Evolutionary conservation across 2,888 invertebrate species (phyloP), one percentile per base, ranked within the genome.

Genomic region (Glaucopsyche alexis): DNA sequence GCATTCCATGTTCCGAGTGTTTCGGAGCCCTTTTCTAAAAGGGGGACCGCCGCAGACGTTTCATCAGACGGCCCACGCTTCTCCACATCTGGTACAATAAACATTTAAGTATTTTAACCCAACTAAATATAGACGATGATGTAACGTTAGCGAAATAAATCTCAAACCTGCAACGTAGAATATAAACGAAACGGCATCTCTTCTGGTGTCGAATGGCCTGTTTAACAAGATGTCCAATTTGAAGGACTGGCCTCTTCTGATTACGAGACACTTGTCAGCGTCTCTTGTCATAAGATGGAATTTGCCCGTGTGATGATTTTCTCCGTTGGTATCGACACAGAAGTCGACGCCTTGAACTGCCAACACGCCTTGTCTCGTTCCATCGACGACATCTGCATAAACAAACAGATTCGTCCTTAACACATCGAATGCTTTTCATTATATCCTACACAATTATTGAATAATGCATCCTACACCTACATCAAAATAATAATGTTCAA

Each of bases 181-280:
- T 74, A 98, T 96, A 79, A 98, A 95, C 55, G 97, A 97, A 66
- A 98, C 93, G 8, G 96, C 97, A 87, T 98, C 98, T 81, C 91
- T 94, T 16, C 93, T 93, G 29, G 95, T 94, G 80, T 96, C 95
- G 85, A 96, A 98, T 14, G 95, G 94, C 71, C 97, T 94, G 81
- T 95, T 96, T 74, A 98, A 94, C 14, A 94, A 93, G 73, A 98
- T 91, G 79, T 95, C 95, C 66, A 97, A 84, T 81, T 93, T 94
- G 87, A 98, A 98, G 40, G 95, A 92, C 86, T 98, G 97, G 8
- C 98, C 98, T 77, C 98, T 93, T 76, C 98, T 94, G 8, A 98
- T 94, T 0, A 98, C 96, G 69, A 98, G 93, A 77, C 95, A 94
- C 67, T 94, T 94, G 82, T 90, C 89, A 71, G 85, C 87, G n/a